Evolutionary conservation across 1,140 invertebrate species (phyloP), one percentile per base, ranked within the genome.

Genomic region (Drosophila jambulina): DNA sequence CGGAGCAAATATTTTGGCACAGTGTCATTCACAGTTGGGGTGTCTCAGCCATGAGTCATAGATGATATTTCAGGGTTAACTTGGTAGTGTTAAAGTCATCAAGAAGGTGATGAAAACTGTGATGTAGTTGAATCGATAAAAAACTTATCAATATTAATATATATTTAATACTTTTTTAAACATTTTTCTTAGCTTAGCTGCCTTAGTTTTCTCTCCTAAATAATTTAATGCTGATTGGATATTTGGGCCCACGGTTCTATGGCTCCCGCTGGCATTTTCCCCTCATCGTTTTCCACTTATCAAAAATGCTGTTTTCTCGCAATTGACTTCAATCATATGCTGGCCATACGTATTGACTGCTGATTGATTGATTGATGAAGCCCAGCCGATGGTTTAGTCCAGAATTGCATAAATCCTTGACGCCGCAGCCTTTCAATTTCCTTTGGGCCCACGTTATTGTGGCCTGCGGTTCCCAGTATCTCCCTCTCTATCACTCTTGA

Each of bases 301-400:
- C 80, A 58, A 67, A 82, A 87, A 80, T 80, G 68, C 63, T 80
- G 72, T 80, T 79, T 71, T 46, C 82, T 64, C 68, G 59, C 79
- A 81, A 86, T 86, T 78, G 63, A 61, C 84, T 88, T 59, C 63
- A 72, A 87, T 83, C 76, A 83, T 56, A 56, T 80, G 53, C 76
- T 68, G 77, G 72, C 64, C 65, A 78, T 78, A 57, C 54, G 53
- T 45, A 69, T 67, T 67, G 62, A 57, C 48, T 63, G 51, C 53
- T 67, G 78, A 78, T 61, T 86, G 83, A 78, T 58, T 86, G 83
- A 86, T 76, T 88, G 83, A 83, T 83, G 60, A 65, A 61, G 54
- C 51, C 49, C 49, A 70, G 51, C 49, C 25, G 21, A 43, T 43
- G 46, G 42, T 32, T 36, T 17, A 54, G 56, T 12, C n/a, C 34